Conservation (phyloP, 2,888 invertebrate genomes). For the Lissocephala sabroskyi region DNA sequence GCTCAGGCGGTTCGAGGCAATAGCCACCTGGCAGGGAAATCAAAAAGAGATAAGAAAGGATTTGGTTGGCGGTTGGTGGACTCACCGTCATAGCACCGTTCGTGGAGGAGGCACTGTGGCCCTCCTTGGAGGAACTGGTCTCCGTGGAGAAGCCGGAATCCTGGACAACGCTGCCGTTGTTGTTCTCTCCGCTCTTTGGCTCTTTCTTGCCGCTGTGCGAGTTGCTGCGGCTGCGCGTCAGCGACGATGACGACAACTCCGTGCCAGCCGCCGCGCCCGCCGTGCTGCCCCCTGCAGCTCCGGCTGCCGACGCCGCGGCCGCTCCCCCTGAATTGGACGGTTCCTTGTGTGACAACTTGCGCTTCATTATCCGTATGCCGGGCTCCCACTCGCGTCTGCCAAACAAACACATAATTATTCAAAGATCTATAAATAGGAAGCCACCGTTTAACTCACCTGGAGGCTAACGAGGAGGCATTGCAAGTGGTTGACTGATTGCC, state of each 20-base stretch:
- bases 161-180: slow-evolving; percentile 78
- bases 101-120: slow-evolving; percentile 81
- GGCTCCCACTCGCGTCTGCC: slow-evolving; percentile 84
- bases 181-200: slow-evolving; percentile 77
- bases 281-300: slow-evolving; percentile 12
- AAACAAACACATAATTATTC: slow-evolving; percentile 1
- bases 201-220: slow-evolving; percentile 77
- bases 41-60: neutral
- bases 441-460: slow-evolving; percentile 45
- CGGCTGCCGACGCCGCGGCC: slow-evolving; percentile 24
- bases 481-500: slow-evolving; percentile 39
- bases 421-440: neutral
- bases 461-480: slow-evolving; percentile 70
- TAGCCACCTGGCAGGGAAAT: slow-evolving; percentile 50
- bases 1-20: slow-evolving; percentile 67
- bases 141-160: slow-evolving; percentile 94
- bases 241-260: slow-evolving; percentile 60
- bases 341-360: slow-evolving; percentile 74
- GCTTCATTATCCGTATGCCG: slow-evolving; percentile 80
- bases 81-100: slow-evolving; percentile 74
- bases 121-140: slow-evolving; percentile 86
- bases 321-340: slow-evolving; percentile 57
- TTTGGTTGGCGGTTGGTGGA: neutral
- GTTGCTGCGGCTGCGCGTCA: slow-evolving; percentile 78
- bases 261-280: slow-evolving; percentile 27